phyloP scores from a whole-genome alignment of 2,888 invertebrate genomes.

The Hedychridium roseum region DNA sequence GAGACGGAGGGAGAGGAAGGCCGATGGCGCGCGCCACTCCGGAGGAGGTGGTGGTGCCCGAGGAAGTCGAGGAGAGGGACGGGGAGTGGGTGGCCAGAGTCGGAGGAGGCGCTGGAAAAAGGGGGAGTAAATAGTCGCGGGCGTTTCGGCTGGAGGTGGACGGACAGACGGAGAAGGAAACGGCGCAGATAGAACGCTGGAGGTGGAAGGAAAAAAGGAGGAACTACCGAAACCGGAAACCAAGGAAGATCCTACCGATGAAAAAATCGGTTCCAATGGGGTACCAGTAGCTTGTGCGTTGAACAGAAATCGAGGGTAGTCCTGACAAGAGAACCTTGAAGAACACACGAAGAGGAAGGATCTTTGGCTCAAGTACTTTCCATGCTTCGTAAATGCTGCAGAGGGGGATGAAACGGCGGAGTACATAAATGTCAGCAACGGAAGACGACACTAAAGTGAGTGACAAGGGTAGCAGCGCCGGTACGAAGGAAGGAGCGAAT shows the following conservation, averaged over 20 bases:
- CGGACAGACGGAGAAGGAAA: constrained; percentile 20
- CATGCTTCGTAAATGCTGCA: too few species aligned
- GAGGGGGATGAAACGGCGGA: too few species aligned
- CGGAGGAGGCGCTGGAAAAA: constrained; percentile 4
- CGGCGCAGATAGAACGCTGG: constrained; percentile 9
- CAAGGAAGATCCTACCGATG: too few species aligned
- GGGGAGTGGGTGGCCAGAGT: constrained; percentile 4
- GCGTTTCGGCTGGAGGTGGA: constrained; percentile 19
- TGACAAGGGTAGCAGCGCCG: constrained; percentile 9
- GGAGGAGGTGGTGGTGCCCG: constrained; percentile 5
- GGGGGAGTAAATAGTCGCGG: constrained; percentile 9
- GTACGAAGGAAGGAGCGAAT: constrained; percentile 7
- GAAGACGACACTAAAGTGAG: too few species aligned
- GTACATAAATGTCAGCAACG: too few species aligned
- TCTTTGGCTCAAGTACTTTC: too few species aligned
- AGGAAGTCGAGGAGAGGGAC: constrained; percentile 16
- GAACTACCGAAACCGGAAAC: too few species aligned
- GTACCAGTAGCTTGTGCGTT: too few species aligned
- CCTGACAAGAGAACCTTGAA: too few species aligned
- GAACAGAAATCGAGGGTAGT: too few species aligned
- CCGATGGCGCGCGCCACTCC: neutral
- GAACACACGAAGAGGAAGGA: too few species aligned
- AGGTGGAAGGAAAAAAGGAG: constrained; percentile 7
- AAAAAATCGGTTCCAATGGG: too few species aligned
- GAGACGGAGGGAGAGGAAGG: constrained; percentile 1